phyloP scores from a whole-genome alignment of 2,797 vertebrate species.

The Sebastes baramenuke region DNA sequence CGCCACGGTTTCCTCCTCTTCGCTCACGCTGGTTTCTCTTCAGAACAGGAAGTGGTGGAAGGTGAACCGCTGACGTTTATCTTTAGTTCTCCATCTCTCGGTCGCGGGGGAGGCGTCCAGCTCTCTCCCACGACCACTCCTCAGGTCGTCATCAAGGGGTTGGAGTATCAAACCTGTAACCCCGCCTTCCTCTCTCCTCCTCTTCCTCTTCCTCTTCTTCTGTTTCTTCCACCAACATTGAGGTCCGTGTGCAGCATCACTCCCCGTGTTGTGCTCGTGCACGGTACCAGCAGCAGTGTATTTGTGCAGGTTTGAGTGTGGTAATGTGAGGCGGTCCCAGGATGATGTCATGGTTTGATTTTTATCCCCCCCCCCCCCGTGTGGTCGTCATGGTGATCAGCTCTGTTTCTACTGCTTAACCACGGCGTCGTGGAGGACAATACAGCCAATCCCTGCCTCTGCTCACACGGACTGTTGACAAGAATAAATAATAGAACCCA shows the following conservation, averaged over 20 bases:
- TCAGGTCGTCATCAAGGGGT: constrained; percentile 67
- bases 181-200: constrained; percentile 40
- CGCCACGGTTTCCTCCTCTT: constrained; percentile 36
- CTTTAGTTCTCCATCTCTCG: constrained; percentile 14
- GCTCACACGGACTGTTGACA: constrained; percentile 50
- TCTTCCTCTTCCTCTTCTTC: neutral
- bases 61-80: neutral
- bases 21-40: neutral
- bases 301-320: constrained; percentile 36
- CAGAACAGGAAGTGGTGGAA: constrained; percentile 12
- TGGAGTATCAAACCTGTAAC: constrained; percentile 54
- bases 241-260: constrained; percentile 16
- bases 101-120: constrained; percentile 39
- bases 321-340: constrained; percentile 20
- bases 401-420: constrained; percentile 40
- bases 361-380: neutral
- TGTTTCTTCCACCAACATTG: neutral
- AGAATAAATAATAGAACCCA: constrained; percentile 14
- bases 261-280: neutral
- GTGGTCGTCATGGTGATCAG: constrained; percentile 43
- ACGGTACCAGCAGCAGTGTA: constrained; percentile 33
- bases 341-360: constrained; percentile 22
- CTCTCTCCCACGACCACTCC: constrained; percentile 53
- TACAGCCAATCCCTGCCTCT: constrained; percentile 62
- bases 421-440: constrained; percentile 46